phyloP scores from a whole-genome alignment of 1,140 invertebrate species.

The Drosophila albomicans region DNA sequence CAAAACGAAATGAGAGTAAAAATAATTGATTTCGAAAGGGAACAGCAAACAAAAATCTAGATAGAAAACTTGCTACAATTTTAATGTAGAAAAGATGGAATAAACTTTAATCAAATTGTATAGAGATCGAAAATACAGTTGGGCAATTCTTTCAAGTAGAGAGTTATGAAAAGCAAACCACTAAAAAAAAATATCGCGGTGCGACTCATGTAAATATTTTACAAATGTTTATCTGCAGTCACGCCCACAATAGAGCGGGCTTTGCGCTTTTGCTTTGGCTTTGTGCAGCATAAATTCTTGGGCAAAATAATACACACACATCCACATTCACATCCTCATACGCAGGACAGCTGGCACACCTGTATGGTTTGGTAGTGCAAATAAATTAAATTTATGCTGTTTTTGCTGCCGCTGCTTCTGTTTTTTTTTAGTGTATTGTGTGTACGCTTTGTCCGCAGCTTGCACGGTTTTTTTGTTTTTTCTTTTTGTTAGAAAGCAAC shows the following conservation, averaged over 20 bases:
- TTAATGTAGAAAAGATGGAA: not conserved
- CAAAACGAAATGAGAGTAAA: not conserved
- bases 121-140: not conserved
- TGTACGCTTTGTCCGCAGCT: conserved; percentile 20
- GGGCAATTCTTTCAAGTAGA: not conserved
- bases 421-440: conserved; percentile 1
- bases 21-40: not conserved
- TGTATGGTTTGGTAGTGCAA: conserved; percentile 56
- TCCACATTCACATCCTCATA: not conserved
- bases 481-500: conserved; percentile 41
- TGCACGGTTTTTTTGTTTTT: not conserved
- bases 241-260: conserved; percentile 12
- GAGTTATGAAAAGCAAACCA: conserved; percentile 3
- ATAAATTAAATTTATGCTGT: conserved; percentile 82
- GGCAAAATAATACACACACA: conserved; percentile 43
- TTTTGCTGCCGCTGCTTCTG: conserved; percentile 44
- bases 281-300: conserved; percentile 50
- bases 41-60: too few relatives aligned
- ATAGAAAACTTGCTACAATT: too few relatives aligned
- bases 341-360: conserved; percentile 51
- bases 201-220: conserved; percentile 69
- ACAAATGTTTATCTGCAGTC: conserved; percentile 65
- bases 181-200: conserved; percentile 7
- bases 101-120: not conserved
- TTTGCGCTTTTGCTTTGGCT: conserved; percentile 41